Conservation (phyloP, 2,888 invertebrate species). For the Petrolisthes cinctipes region DNA sequence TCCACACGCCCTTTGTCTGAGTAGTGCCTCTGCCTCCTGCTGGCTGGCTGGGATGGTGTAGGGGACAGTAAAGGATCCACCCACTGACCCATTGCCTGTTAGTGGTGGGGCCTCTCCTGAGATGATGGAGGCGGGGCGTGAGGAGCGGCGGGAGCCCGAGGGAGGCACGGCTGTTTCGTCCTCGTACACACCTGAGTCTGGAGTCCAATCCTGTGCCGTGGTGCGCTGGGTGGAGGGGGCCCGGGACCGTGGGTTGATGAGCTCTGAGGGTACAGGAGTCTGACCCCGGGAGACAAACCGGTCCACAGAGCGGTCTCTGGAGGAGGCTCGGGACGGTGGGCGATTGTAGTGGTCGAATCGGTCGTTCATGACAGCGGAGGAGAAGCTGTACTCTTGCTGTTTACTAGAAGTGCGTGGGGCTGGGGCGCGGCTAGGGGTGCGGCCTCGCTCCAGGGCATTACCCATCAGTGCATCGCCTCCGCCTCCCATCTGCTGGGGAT, state of each 20-base stretch:
- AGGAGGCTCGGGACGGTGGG: slow-evolving; percentile 80
- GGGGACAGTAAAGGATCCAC: slow-evolving; percentile 57
- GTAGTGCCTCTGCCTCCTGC: slow-evolving; percentile 65
- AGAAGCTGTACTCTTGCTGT: slow-evolving; percentile 66
- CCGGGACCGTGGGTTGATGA: slow-evolving; percentile 63
- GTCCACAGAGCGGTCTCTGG: slow-evolving; percentile 83
- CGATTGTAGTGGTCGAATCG: slow-evolving; percentile 95
- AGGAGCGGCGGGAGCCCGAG: slow-evolving; percentile 51
- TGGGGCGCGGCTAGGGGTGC: slow-evolving; percentile 41
- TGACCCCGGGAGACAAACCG: slow-evolving; percentile 64
- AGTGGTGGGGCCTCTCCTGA: slow-evolving; percentile 60
- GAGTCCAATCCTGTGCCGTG: slow-evolving; percentile 67
- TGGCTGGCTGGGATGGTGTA: slow-evolving; percentile 61
- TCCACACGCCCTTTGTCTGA: slow-evolving; percentile 73
- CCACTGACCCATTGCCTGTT: slow-evolving; percentile 59
- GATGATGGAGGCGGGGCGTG: slow-evolving; percentile 59
- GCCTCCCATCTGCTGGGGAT: slow-evolving; percentile 20
- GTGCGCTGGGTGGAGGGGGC: slow-evolving; percentile 69
- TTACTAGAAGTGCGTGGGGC: slow-evolving; percentile 27
- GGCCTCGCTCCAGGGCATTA: slow-evolving; percentile 61
- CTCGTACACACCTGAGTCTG: slow-evolving; percentile 68
- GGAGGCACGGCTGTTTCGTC: slow-evolving; percentile 64
- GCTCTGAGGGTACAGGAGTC: slow-evolving; percentile 60
- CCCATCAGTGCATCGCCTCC: slow-evolving; percentile 44
- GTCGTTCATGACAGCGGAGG: slow-evolving; percentile 81